Conservation (phyloP, 2,888 invertebrate genomes). For the Hanleya hanleyi region DNA sequence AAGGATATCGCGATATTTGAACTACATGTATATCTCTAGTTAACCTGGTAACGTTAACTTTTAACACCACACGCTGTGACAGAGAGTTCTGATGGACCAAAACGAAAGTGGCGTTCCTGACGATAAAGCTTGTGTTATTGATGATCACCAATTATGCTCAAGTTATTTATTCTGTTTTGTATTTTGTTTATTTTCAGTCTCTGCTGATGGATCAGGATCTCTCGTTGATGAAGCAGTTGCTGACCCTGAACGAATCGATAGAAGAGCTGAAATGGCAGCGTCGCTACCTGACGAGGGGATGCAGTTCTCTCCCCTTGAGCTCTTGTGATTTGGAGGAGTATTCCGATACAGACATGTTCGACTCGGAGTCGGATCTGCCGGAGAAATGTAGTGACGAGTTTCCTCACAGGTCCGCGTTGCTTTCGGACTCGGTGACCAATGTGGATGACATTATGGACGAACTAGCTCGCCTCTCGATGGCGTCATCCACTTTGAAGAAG, state of each 20-base stretch:
- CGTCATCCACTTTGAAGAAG: background rate
- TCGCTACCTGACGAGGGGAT: background rate
- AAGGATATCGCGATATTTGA: no score
- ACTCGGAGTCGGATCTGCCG: background rate
- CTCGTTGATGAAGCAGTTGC: conserved; percentile 37
- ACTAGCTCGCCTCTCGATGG: background rate
- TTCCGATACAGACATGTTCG: conserved; percentile 14
- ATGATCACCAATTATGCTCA: no score
- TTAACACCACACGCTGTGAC: no score
- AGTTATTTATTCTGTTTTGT: no score
- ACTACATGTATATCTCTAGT: no score
- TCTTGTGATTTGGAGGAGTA: conserved; percentile 3
- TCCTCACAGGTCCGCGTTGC: background rate
- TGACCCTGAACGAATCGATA: conserved; percentile 42
- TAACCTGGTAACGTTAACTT: no score
- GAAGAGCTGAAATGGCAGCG: conserved; percentile 44
- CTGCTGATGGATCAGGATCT: conserved; percentile 41
- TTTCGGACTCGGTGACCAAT: conserved; percentile 4
- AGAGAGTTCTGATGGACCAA: no score
- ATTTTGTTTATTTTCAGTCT: conserved; percentile 25
- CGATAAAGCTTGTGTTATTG: no score
- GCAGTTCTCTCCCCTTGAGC: background rate
- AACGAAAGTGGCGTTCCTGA: no score
- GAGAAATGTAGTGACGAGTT: background rate
- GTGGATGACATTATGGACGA: background rate